phyloP scores from a whole-genome alignment of 2,113 vertebrate species.

The Planiliza haematocheilus region DNA sequence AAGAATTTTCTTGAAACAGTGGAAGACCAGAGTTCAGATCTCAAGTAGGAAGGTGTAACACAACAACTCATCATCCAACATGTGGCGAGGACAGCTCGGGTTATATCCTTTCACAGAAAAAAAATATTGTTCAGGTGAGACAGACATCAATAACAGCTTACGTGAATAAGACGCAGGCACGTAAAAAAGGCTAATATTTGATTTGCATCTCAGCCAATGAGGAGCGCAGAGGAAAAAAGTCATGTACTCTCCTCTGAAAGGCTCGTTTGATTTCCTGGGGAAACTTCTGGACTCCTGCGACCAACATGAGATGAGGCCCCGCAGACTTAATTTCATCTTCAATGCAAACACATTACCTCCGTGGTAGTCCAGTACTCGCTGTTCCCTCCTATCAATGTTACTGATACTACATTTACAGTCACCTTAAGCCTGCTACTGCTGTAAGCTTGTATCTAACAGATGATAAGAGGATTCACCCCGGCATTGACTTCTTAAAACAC shows the following conservation, averaged over 20 bases:
- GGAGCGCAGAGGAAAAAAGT: no score
- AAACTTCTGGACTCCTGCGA: neutral
- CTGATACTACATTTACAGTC: slow-evolving; percentile 7
- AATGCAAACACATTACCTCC: slow-evolving; percentile 12
- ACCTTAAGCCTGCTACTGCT: no score
- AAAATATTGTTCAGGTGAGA: neutral
- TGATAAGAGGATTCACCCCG: no score
- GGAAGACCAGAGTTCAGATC: slow-evolving; percentile 48
- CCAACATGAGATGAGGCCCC: neutral
- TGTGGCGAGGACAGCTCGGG: slow-evolving; percentile 17
- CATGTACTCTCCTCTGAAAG: slow-evolving; percentile 29
- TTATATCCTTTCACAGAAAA: neutral
- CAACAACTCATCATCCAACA: slow-evolving; percentile 45
- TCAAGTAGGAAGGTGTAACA: slow-evolving; percentile 31
- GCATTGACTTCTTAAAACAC: no score
- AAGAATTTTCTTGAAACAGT: slow-evolving; percentile 65
- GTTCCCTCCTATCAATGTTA: slow-evolving; percentile 48
- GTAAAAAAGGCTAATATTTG: slow-evolving; percentile 9
- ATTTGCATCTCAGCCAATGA: slow-evolving; percentile 1
- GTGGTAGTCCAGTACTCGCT: slow-evolving; percentile 26
- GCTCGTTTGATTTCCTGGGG: neutral
- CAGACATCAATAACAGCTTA: neutral
- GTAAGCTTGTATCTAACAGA: no score
- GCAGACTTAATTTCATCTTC: slow-evolving; percentile 23
- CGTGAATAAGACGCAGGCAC: neutral